Percentiles rank a stretch among this genome's conserved stretches.
phyloP scores from a whole-genome alignment of 2,888 invertebrate genomes.

The Cheilosia variabilis region DNA sequence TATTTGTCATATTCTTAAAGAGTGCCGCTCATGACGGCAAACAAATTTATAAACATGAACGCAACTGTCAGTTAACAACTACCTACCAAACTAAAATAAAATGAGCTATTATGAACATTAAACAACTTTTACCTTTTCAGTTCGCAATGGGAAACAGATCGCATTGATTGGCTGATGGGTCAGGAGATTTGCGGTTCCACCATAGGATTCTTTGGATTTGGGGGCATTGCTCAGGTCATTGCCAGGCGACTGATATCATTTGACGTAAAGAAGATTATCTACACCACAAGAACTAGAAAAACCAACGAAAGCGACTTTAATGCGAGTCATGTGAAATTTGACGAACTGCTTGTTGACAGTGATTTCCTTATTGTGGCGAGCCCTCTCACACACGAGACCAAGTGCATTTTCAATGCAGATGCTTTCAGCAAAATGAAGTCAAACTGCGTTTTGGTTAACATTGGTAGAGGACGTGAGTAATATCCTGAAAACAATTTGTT shows the following conservation, averaged over 20 bases:
- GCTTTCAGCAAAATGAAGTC: slow-evolving; percentile 94
- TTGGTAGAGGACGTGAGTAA: slow-evolving; percentile 88
- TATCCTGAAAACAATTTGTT: not conserved
- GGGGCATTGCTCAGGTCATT: slow-evolving; percentile 92
- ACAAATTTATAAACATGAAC: too few species aligned
- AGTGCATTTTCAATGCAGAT: slow-evolving; percentile 89
- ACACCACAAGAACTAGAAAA: slow-evolving; percentile 88
- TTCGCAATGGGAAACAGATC: slow-evolving; percentile 88
- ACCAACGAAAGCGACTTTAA: slow-evolving; percentile 86
- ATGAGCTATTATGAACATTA: not conserved
- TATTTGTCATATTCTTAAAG: too few species aligned
- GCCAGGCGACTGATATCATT: slow-evolving; percentile 91
- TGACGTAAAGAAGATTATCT: slow-evolving; percentile 89
- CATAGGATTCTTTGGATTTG: slow-evolving; percentile 94
- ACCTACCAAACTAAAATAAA: too few species aligned
- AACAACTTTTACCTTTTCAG: slow-evolving; percentile 78
- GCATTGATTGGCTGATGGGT: slow-evolving; percentile 91
- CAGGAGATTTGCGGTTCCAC: slow-evolving; percentile 90
- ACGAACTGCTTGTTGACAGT: slow-evolving; percentile 88
- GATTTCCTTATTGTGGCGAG: slow-evolving; percentile 94
- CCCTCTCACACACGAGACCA: slow-evolving; percentile 91
- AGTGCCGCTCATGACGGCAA: too few species aligned
- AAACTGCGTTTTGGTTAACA: slow-evolving; percentile 93
- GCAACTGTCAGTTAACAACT: too few species aligned
- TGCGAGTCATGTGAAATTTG: slow-evolving; percentile 88